These are phyloP conservation scores for Charadrius vociferus DNA, from an alignment of 2,113 vertebrate species.

Conservation along the genomic window DNA sequence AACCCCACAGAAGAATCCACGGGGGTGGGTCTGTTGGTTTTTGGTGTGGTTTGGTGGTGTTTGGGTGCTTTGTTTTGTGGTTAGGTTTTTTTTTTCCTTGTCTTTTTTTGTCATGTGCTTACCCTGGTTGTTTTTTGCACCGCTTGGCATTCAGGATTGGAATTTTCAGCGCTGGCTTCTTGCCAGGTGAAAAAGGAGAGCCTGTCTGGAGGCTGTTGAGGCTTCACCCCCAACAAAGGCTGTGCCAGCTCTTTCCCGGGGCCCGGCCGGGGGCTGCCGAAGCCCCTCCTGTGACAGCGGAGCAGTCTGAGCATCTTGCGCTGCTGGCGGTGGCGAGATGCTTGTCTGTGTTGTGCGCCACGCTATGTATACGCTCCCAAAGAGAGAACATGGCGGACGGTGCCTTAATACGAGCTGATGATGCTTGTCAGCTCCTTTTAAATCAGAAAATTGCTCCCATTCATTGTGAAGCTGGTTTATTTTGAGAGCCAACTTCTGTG, in stretches of 20 bases:
- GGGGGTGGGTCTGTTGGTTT: too few relatives aligned
- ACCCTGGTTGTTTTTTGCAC: neutral
- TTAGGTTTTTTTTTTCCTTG: too few relatives aligned
- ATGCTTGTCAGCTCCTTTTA: neutral
- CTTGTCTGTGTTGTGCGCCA: rapidly evolving
- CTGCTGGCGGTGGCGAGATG: neutral
- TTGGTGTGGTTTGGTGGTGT: too few relatives aligned
- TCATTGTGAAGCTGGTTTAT: neutral
- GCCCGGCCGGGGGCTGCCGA: neutral
- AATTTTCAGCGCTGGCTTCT: neutral
- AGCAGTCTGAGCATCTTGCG: neutral
- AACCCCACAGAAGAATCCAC: neutral
- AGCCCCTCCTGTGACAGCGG: neutral
- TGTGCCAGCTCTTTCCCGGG: neutral
- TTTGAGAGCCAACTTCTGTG: neutral
- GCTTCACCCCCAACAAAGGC: neutral
- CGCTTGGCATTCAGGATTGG: neutral
- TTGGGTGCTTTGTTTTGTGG: too few relatives aligned
- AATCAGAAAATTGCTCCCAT: neutral
- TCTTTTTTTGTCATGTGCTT: neutral
- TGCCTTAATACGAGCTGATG: neutral
- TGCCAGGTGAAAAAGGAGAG: neutral
- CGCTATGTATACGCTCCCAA: rapidly evolving
- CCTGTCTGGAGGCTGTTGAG: neutral
- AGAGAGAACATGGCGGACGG: neutral